Conservation (phyloP, 2,113 vertebrate genomes). For the Toxotes jaculatrix region DNA sequence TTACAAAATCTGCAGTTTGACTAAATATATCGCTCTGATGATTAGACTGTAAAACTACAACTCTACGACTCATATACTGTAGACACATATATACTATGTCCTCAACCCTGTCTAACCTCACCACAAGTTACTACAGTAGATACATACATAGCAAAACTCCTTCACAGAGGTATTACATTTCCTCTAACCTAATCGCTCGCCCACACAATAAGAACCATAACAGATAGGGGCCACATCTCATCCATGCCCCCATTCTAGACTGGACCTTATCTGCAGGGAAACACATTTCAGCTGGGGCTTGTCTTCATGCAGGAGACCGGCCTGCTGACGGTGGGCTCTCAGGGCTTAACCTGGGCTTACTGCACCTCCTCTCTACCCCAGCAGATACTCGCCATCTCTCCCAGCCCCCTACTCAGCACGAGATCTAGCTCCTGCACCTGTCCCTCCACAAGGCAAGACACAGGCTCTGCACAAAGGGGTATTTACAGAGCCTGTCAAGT, state of each 20-base stretch:
- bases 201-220: constrained; percentile 79
- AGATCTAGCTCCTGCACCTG: constrained; percentile 44
- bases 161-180: constrained; percentile 79
- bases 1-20: constrained; percentile 12
- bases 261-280: constrained; percentile 83
- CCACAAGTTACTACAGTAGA: constrained; percentile 39
- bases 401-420: constrained; percentile 63
- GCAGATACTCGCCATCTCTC: constrained; percentile 46
- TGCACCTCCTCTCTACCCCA: constrained; percentile 43
- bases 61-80: neutral
- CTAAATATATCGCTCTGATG: constrained; percentile 17
- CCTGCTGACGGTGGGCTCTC: constrained; percentile 77
- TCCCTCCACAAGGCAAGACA: constrained; percentile 52
- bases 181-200: constrained; percentile 71
- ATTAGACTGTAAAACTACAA: constrained; percentile 40
- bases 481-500: constrained; percentile 84
- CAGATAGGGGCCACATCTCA: constrained; percentile 79
- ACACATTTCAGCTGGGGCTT: constrained; percentile 79
- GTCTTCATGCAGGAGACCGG: constrained; percentile 54
- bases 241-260: constrained; percentile 74
- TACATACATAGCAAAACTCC: constrained; percentile 63
- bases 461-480: constrained; percentile 77
- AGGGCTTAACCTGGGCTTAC: constrained; percentile 78
- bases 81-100: constrained; percentile 37
- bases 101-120: constrained; percentile 49